A percentile compares a stretch with the other conserved stretches of the same genome.
These are phyloP conservation scores for Oryzias woworae DNA, from an alignment of 2,113 vertebrate genomes.

Conservation along the genomic window DNA sequence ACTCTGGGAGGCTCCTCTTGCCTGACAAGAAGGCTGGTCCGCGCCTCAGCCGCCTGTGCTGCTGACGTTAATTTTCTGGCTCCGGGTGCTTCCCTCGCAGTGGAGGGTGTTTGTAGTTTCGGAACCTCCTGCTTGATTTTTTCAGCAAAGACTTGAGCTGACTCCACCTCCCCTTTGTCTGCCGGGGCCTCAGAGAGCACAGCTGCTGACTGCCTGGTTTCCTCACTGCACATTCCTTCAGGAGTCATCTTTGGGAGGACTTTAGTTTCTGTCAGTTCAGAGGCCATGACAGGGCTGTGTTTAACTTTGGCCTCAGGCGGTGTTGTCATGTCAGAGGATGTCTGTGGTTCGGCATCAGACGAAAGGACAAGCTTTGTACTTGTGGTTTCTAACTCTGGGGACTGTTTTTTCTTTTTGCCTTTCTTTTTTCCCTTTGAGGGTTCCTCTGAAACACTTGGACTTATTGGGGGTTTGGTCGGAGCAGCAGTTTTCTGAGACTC, in stretches of 20 bases:
- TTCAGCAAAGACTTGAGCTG: constrained; percentile 58
- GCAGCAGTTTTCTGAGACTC: constrained; percentile 26
- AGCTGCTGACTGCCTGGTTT: constrained; percentile 72
- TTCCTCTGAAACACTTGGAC: constrained; percentile 39
- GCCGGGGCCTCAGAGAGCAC: constrained; percentile 72
- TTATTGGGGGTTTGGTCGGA: constrained; percentile 35
- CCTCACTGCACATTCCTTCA: constrained; percentile 68
- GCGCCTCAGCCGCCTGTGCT: constrained; percentile 62
- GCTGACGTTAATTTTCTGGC: constrained; percentile 71
- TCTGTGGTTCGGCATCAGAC: constrained; percentile 28
- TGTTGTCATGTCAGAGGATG: constrained; percentile 34
- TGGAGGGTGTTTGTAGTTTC: constrained; percentile 77
- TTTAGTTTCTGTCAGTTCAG: constrained; percentile 32
- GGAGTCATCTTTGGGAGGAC: constrained; percentile 59
- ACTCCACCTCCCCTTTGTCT: constrained; percentile 82
- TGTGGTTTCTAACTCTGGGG: constrained; percentile 20
- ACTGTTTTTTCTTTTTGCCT: constrained; percentile 60
- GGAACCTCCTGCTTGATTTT: constrained; percentile 79
- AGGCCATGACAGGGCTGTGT: constrained; percentile 23
- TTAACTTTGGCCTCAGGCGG: constrained; percentile 27
- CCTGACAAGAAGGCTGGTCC: constrained; percentile 66
- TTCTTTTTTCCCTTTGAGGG: constrained; percentile 61
- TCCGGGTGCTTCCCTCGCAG: constrained; percentile 72
- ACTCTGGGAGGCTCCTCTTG: constrained; percentile 76
- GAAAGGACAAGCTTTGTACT: constrained; percentile 34